These are phyloP conservation scores for Sebastes iracundus DNA, from an alignment of 2,797 vertebrate genomes.

Conservation along the genomic window DNA sequence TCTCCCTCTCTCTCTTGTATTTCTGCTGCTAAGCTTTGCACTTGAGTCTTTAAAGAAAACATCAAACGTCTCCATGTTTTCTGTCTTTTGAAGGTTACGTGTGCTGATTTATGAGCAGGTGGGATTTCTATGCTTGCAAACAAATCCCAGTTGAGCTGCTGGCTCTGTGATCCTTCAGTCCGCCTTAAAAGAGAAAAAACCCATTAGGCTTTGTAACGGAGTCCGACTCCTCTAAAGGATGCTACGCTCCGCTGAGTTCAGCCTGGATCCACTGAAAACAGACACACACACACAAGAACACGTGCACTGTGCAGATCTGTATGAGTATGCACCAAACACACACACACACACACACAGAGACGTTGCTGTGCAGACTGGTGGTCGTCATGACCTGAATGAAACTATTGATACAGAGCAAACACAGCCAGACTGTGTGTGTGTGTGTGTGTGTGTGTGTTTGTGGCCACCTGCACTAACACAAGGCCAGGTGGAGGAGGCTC, in stretches of 20 bases:
- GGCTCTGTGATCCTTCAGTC: not conserved
- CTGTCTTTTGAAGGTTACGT: too few relatives aligned
- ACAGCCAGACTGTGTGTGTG: slow-evolving; percentile 5
- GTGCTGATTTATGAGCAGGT: slow-evolving; percentile 4
- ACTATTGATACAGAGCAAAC: slow-evolving; percentile 52
- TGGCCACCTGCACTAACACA: slow-evolving; percentile 61
- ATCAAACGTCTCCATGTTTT: not conserved
- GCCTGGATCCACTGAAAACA: not conserved
- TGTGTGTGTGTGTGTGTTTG: slow-evolving; percentile 13
- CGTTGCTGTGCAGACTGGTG: not conserved
- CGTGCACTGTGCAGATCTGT: not conserved
- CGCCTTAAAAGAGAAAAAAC: not conserved
- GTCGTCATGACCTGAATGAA: slow-evolving; percentile 35
- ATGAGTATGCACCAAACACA: not conserved
- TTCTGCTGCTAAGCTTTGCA: not conserved
- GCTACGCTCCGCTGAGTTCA: not conserved
- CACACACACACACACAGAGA: slow-evolving; percentile 20
- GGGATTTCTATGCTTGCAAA: not conserved
- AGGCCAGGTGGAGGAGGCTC: slow-evolving; percentile 54
- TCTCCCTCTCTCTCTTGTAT: not conserved
- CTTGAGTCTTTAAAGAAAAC: not conserved
- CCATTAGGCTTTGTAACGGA: slow-evolving; percentile 26
- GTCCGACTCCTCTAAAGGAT: slow-evolving; percentile 5
- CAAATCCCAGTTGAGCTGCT: not conserved
- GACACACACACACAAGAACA: not conserved